Conservation (phyloP, 2,888 invertebrate species). For the Aphodius sticticus region DNA sequence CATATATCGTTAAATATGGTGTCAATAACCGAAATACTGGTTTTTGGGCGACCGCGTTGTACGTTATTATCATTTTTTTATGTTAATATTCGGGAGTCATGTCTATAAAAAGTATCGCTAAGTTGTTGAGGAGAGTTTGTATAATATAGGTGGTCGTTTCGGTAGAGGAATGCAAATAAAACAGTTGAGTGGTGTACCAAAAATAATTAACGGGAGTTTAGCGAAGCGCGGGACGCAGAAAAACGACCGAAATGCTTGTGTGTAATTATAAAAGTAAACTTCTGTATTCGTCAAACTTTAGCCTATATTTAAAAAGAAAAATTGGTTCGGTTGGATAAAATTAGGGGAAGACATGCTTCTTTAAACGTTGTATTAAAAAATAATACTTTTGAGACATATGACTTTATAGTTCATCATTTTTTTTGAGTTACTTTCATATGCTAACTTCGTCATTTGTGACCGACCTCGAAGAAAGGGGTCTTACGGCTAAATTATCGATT, state of each 20-base stretch:
- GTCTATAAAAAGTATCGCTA: background rate
- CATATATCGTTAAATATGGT: background rate
- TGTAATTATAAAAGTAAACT: background rate
- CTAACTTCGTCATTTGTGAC: too few relatives aligned
- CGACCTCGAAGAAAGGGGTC: too few relatives aligned
- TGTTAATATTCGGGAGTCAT: background rate
- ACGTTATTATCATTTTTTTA: background rate
- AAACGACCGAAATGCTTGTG: background rate
- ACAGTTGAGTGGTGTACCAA: background rate
- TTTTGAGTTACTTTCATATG: too few relatives aligned
- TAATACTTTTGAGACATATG: too few relatives aligned
- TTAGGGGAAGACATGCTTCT: too few relatives aligned
- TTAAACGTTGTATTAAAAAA: too few relatives aligned
- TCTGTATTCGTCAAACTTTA: background rate
- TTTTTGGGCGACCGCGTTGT: background rate
- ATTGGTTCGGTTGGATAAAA: too few relatives aligned
- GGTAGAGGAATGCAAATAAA: background rate
- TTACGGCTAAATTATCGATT: too few relatives aligned
- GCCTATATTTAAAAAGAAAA: too few relatives aligned
- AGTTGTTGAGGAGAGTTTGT: background rate
- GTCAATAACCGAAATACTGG: constrained; percentile 4
- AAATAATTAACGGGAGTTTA: background rate
- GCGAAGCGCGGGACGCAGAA: background rate
- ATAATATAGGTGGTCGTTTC: background rate
- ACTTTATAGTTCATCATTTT: too few relatives aligned